Evolutionary conservation across 2,888 invertebrate species (phyloP), one percentile per base, ranked within the genome.

Genomic region (Nipponacmea schrenckii): DNA sequence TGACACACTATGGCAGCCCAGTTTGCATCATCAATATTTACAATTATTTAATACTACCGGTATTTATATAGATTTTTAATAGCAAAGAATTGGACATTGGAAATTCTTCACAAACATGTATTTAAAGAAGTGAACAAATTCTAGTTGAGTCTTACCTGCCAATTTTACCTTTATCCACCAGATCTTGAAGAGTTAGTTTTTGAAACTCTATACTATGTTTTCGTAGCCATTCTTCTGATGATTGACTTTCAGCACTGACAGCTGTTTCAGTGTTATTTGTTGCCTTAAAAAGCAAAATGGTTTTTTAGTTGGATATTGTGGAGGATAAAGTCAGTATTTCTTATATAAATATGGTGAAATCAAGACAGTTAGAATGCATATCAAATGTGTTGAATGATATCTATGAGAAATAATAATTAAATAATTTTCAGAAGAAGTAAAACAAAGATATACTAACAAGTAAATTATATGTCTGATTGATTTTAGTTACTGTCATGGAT

Each of bases 401-500:
- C n/a, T n/a, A n/a, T n/a, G n/a, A n/a, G n/a, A n/a, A n/a, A n/a
- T n/a, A n/a, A n/a, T n/a, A n/a, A n/a, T n/a, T n/a, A n/a, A n/a
- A n/a, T n/a, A n/a, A n/a, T n/a, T n/a, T 31, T 31, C 5, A 3
- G 31, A 31, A 5, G 31, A 2, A 31, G 31, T 31, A 31, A 31
- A 31, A 3, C 5, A 31, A 31, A 31, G 31, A 5, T 5, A 2
- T 31, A 64, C 72, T 76, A 74, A 85, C 86, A 80, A 80, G 79
- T 39, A 89, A 75, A 72, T 86, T 86, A 46, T 79, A 73, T 17
- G 88, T 86, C 72, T 89, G 89, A 72, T 88, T 88, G 66, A 89
- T 84, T 79, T 88, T 86, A 20, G 89, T 89, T n/a, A 88, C 83
- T 24, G 86, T 86, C 31, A 88, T 77, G 10, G 86, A 85, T 74